A percentile compares a stretch with the other conserved stretches of the same genome.
phyloP scores from a whole-genome alignment of 2,888 invertebrate species.

The Salticus scenicus region DNA sequence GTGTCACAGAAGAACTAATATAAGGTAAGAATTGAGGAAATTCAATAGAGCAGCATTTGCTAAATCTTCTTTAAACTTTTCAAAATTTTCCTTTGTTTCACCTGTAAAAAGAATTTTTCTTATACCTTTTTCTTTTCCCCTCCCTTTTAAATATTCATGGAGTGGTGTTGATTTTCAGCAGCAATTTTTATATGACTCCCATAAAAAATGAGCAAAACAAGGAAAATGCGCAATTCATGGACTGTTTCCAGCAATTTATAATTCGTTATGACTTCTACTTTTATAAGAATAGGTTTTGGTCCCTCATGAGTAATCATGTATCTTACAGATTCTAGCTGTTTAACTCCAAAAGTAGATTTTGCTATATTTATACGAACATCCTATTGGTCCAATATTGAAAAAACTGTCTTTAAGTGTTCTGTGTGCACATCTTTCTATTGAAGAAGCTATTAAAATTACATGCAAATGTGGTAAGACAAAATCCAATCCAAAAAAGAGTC shows the following conservation, averaged over 20 bases:
- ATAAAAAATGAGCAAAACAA: slow-evolving; percentile 59
- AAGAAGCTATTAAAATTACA: background rate
- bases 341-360: background rate
- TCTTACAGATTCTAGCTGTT: slow-evolving; percentile 24
- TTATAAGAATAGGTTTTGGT: background rate
- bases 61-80: slow-evolving; percentile 28
- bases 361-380: background rate
- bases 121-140: background rate
- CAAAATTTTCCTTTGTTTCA: slow-evolving; percentile 14
- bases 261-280: slow-evolving; percentile 26
- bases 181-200: slow-evolving; percentile 29
- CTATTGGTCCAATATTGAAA: background rate
- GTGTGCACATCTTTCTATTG: background rate
- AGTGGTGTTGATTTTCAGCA: background rate
- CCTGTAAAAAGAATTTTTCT: slow-evolving; percentile 22
- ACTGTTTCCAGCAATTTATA: slow-evolving; percentile 20
- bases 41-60: slow-evolving; percentile 28
- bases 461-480: slow-evolving; percentile 31
- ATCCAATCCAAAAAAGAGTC: background rate
- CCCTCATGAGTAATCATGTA: slow-evolving; percentile 23
- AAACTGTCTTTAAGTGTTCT: slow-evolving; percentile 18
- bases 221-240: slow-evolving; percentile 34
- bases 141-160: background rate
- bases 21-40: slow-evolving; percentile 7
- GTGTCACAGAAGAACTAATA: background rate